These are phyloP conservation scores for Opisthocomus hoazin DNA, from an alignment of 2,113 vertebrate species.

Conservation along the genomic window DNA sequence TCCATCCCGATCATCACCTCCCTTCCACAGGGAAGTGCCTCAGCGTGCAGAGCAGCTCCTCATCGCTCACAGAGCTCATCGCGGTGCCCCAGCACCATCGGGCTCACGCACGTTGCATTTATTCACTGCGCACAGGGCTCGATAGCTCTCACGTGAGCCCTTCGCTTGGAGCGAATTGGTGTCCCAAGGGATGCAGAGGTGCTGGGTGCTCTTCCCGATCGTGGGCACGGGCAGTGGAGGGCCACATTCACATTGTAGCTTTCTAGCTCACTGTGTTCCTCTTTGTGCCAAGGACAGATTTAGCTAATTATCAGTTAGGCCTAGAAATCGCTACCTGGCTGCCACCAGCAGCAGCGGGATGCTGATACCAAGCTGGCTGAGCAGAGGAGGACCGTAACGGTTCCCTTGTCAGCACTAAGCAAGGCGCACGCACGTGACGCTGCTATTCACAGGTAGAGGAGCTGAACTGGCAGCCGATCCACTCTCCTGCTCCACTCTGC, in stretches of 20 bases:
- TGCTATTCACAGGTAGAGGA: not conserved
- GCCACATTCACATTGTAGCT: accelerated
- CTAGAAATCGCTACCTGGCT: not conserved
- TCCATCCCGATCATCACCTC: accelerated
- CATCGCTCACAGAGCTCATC: accelerated
- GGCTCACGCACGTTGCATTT: accelerated
- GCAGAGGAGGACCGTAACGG: accelerated
- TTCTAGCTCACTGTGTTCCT: not conserved
- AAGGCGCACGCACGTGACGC: accelerated
- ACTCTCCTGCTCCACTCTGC: not conserved
- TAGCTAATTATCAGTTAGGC: not conserved
- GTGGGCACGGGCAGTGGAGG: not conserved
- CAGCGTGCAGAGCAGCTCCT: not conserved
- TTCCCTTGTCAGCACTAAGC: not conserved
- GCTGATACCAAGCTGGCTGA: accelerated
- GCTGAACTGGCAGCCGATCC: not conserved
- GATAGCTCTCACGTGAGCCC: not conserved
- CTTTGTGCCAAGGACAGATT: not conserved
- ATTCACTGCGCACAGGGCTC: accelerated
- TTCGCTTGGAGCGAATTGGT: accelerated
- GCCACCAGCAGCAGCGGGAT: not conserved
- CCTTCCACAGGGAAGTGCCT: accelerated
- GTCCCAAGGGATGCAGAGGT: not conserved
- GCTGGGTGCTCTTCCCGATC: accelerated
- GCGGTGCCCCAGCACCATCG: not conserved